These are phyloP conservation scores for Uria aalge DNA, from an alignment of 2,113 vertebrate genomes.

Conservation along the genomic window DNA sequence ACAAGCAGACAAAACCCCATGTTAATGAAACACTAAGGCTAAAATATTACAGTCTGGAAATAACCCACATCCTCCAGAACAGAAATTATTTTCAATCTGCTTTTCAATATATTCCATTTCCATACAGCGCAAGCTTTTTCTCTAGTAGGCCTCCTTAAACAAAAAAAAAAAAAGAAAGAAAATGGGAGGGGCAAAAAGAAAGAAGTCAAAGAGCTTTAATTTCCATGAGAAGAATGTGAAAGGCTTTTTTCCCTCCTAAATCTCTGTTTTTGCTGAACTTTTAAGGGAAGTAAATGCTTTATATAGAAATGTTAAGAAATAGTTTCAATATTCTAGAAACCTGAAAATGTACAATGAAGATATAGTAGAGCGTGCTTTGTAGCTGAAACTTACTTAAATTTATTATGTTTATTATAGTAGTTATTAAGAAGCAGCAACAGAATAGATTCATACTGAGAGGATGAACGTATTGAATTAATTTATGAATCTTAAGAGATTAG, in stretches of 20 bases:
- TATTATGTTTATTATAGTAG: neutral
- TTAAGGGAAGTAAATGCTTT: neutral
- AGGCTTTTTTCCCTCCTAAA: accelerated
- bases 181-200: accelerated
- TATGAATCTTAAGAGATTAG: constrained; percentile 7
- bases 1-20: neutral
- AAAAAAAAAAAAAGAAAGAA: neutral
- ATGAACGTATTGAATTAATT: neutral
- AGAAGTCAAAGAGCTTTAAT: neutral
- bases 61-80: neutral
- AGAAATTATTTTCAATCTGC: neutral
- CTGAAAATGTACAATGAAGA: neutral
- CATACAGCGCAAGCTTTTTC: neutral
- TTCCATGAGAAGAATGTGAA: neutral
- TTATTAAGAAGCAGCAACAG: neutral
- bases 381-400: neutral
- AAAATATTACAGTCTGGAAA: neutral
- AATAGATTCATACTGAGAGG: constrained; percentile 9
- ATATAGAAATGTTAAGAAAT: neutral
- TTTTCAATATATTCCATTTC: neutral
- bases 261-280: neutral
- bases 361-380: neutral
- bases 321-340: neutral
- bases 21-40: neutral
- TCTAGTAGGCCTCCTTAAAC: neutral